Evolutionary conservation across 2,113 vertebrate genomes (phyloP).

Genomic region (Salvelinus sp.): DNA sequence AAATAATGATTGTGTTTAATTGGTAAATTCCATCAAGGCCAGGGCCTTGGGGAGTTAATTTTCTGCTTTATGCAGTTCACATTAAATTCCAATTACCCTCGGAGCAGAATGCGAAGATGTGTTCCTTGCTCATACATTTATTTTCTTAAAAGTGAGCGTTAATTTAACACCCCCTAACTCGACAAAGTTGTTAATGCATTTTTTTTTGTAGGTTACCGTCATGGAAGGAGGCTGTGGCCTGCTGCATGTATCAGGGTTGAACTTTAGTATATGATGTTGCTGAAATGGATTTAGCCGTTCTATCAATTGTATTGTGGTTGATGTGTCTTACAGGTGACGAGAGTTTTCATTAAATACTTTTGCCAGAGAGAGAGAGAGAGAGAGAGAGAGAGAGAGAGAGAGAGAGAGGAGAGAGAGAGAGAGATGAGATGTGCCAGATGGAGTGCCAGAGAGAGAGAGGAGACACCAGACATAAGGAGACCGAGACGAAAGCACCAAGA

Average conservation of each 20-base stretch:
- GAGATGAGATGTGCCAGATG: no score
- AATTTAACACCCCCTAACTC: conserved; percentile 28
- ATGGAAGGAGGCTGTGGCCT: no score
- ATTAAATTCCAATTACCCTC: conserved; percentile 66
- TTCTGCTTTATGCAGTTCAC: conserved; percentile 38
- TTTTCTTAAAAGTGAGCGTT: conserved; percentile 25
- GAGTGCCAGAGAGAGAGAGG: background rate
- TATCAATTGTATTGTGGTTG: background rate
- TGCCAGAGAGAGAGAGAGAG: background rate
- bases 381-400: background rate
- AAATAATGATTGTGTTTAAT: conserved; percentile 58
- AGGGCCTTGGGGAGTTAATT: conserved; percentile 40
- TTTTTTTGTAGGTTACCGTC: background rate
- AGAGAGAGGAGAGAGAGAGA: no score
- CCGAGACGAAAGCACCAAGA: background rate
- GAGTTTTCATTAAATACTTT: background rate
- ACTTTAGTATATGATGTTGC: background rate
- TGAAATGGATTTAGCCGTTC: background rate
- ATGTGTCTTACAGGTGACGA: background rate
- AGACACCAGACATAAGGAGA: no score
- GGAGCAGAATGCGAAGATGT: conserved; percentile 45
- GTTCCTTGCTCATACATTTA: conserved; percentile 32
- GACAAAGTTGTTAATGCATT: conserved; percentile 3
- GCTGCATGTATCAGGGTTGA: background rate
- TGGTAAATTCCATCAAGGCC: conserved; percentile 57